These are phyloP conservation scores for Crematogaster levior DNA, from an alignment of 2,888 invertebrate species.

Conservation along the genomic window DNA sequence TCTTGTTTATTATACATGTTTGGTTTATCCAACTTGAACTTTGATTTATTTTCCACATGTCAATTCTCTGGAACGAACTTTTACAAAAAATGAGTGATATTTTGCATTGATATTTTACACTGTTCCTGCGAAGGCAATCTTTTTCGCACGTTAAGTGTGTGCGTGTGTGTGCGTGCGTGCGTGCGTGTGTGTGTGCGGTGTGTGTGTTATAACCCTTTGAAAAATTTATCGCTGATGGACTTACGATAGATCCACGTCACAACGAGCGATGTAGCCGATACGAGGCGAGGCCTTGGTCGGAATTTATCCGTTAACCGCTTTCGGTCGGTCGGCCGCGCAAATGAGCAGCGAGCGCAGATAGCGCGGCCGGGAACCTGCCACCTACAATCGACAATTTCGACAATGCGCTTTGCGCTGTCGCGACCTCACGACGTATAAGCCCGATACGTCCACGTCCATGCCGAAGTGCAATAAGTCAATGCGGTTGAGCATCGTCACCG, in stretches of 20 bases:
- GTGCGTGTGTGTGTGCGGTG: not conserved
- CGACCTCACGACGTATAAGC: conserved; percentile 44
- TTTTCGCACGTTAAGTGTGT: not conserved
- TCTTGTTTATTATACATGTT: not conserved
- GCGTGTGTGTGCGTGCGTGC: not conserved
- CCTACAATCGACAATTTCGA: conserved; percentile 54
- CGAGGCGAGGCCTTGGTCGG: not conserved
- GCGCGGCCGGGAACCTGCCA: not conserved
- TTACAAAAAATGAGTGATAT: not conserved
- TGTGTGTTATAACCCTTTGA: conserved; percentile 7
- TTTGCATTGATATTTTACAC: not conserved
- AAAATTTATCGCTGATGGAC: conserved; percentile 37
- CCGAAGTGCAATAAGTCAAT: conserved; percentile 46
- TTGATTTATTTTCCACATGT: not conserved
- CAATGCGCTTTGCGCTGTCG: conserved; percentile 60
- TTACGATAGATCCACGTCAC: conserved; percentile 34
- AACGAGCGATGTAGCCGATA: conserved; percentile 31
- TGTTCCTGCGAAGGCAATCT: not conserved
- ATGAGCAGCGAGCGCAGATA: conserved; percentile 37
- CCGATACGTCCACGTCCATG: conserved; percentile 52
- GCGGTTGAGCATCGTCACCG: conserved; percentile 48
- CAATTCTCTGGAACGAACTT: not conserved
- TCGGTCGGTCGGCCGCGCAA: conserved; percentile 31
- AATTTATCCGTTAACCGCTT: conserved; percentile 48
- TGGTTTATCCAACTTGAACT: not conserved